Conservation (phyloP, 2,113 vertebrate genomes). For the Heterocephalus glaber region DNA sequence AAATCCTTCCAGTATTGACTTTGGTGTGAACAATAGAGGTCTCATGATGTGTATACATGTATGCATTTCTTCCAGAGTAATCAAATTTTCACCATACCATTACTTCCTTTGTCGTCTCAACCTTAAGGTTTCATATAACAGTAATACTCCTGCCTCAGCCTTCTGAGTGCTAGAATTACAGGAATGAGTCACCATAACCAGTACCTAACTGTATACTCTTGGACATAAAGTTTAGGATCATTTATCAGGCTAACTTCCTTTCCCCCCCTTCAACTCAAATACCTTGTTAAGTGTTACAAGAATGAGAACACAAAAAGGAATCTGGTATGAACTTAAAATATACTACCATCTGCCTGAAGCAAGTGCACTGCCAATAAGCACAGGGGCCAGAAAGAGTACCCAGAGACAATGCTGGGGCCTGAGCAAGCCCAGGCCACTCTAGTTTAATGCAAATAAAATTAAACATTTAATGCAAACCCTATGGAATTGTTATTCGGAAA, state of each 20-base stretch:
- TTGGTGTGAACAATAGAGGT: background rate
- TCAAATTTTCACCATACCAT: too few species aligned
- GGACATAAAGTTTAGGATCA: background rate
- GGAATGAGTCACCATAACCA: background rate
- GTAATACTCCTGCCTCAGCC: background rate
- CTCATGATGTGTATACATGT: accelerated
- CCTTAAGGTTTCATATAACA: too few species aligned
- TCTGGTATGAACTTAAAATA: background rate
- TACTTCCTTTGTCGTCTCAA: background rate
- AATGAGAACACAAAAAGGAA: constrained; percentile 2
- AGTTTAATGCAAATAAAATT: background rate
- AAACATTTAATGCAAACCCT: background rate
- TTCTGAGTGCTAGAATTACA: background rate
- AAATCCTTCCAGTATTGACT: background rate
- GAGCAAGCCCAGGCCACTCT: background rate
- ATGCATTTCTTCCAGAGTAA: background rate
- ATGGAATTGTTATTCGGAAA: background rate
- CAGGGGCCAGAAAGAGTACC: background rate
- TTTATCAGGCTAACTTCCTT: background rate
- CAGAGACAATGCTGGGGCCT: background rate
- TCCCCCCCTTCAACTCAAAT: background rate
- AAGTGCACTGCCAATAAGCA: background rate
- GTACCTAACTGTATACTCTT: background rate
- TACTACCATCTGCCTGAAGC: background rate
- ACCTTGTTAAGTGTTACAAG: background rate